phyloP scores from a whole-genome alignment of 2,888 invertebrate species.

The Lepidocyrtinus sp. region DNA sequence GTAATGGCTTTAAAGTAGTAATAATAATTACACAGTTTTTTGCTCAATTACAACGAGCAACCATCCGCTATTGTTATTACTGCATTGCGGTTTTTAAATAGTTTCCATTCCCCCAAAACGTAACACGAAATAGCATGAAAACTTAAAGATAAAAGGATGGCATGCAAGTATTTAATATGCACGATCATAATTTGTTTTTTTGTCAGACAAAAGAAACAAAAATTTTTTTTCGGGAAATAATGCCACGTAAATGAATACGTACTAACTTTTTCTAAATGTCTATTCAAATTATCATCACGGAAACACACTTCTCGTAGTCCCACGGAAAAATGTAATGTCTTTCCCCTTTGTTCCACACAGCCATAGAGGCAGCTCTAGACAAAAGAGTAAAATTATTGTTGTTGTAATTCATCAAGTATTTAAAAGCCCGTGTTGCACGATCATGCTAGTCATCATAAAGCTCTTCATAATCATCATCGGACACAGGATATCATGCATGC shows the following conservation, averaged over 20 bases:
- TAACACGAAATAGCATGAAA: neutral
- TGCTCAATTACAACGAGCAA: slow-evolving; percentile 8
- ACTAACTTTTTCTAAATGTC: slow-evolving; percentile 24
- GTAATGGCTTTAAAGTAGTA: slow-evolving; percentile 20
- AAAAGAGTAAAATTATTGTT: slow-evolving; percentile 20
- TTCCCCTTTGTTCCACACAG: neutral
- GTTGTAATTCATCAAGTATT: slow-evolving; percentile 18
- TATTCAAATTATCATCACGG: slow-evolving; percentile 60
- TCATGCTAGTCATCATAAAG: slow-evolving; percentile 15
- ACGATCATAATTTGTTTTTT: slow-evolving; percentile 32
- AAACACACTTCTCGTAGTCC: slow-evolving; percentile 26
- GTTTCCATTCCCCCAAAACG: neutral
- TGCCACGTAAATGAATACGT: slow-evolving; percentile 1
- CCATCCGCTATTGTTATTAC: slow-evolving; percentile 5
- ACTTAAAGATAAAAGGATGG: slow-evolving; percentile 5
- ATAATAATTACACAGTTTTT: slow-evolving; percentile 29
- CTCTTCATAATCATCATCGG: slow-evolving; percentile 12
- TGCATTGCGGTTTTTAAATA: slow-evolving; percentile 16
- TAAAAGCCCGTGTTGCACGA: slow-evolving; percentile 18
- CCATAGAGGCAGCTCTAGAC: slow-evolving; percentile 25
- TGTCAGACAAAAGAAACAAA: slow-evolving; percentile 18
- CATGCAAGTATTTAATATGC: slow-evolving; percentile 33
- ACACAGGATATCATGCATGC: slow-evolving; percentile 18
- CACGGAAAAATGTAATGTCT: neutral
- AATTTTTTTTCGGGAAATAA: slow-evolving; percentile 18